Evolutionary conservation across 2,113 vertebrate genomes (phyloP), one percentile per base, ranked within the genome.

Genomic region (Crotophaga sulcirostris): DNA sequence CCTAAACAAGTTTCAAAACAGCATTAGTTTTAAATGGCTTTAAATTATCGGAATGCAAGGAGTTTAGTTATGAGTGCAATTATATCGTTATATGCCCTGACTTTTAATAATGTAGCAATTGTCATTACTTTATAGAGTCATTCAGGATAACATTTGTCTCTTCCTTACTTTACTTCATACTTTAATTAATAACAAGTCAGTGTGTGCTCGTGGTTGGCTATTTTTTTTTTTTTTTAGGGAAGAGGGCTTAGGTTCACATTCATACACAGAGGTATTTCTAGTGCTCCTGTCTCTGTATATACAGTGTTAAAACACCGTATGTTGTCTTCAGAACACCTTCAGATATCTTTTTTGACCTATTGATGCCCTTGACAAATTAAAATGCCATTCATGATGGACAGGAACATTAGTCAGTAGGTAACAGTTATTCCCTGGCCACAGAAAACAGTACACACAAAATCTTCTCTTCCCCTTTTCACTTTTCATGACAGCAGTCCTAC

Each of bases 311-410:
- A 82, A 49, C 3, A 10, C 62, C 42, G 28, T 56, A 49, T 89
- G 77, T 87, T 95, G n/a, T 82, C 89, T 95, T 94, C 73, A 84
- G 81, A 89, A 62, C 93, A 95, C 84, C 77, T 93, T 94, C 89
- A 89, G 87, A 89, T 97, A 96, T 95, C 91, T 96, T 94, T 97
- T 95, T 89, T 97, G 89, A 96, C 93, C 94, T 94, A 31, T 82
- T 91, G 58, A n/a, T 91, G 66, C 54, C 79, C 74, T 84, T 91
- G 95, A 95, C 84, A 96, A 96, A 96, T 97, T 97, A 95, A 97
- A 95, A 95, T 93, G 96, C 87, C 91, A 69, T 79, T 95, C 87
- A 87, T n/a, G 1, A 84, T 94, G 91, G 89, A 76, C 91, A 95
- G 74, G 40, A 85, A 42, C 89, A 95, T 96, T 95, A 96, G 89